Base-by-base conservation (phyloP, 2,113 vertebrate genomes). In the Platysteira castanea region DNA sequence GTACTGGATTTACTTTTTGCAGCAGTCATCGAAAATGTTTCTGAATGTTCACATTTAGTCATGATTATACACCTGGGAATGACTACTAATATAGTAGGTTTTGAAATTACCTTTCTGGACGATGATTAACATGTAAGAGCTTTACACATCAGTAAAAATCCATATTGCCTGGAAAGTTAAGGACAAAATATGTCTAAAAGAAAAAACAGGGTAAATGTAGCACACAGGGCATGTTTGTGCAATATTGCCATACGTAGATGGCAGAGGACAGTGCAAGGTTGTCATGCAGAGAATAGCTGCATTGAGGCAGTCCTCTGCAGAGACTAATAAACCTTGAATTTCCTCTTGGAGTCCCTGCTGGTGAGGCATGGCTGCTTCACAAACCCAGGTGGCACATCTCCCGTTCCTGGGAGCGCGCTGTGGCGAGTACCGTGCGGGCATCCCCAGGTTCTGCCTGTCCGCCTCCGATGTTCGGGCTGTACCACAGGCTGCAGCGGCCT, bases 391-490 rank as follows among this genome's bases (percentile, higher is more conserved):
- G 1, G 4, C 37, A 8, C 11, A 19, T 9, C 22, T 37, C 11
- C 1, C 28, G 49, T 4, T 33, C 7, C 57, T 13, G 8, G 84
- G 35, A 33, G 0, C 33, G 3, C 1, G 0, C 20, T 14, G 3
- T 3, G 30, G 7, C 12, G 27, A 46, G 65, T 26, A 9, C 50
- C 47, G 6, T 0, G 70, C 9, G 7, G 6, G 2, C 47, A 47
- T 22, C 5, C 60, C 16, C 23, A 1, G 4, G 10, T 60, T 30
- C 8, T 42, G 23, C 53, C 44, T 4, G 47, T 12, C n/a, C 31
- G 1, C 2, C 31, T 31, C 37, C 0, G 1, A 3, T 65, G 39
- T n/a, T 13, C 0, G 0, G 53, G 39, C 54, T 13, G 54, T 74
- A 2, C 20, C 2, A 0, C 10, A 68, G 53, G 50, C 76, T 81